A percentile compares a stretch with the other conserved stretches of the same genome.
phyloP scores from a whole-genome alignment of 2,113 vertebrate species.

The Phoenicopterus ruber region DNA sequence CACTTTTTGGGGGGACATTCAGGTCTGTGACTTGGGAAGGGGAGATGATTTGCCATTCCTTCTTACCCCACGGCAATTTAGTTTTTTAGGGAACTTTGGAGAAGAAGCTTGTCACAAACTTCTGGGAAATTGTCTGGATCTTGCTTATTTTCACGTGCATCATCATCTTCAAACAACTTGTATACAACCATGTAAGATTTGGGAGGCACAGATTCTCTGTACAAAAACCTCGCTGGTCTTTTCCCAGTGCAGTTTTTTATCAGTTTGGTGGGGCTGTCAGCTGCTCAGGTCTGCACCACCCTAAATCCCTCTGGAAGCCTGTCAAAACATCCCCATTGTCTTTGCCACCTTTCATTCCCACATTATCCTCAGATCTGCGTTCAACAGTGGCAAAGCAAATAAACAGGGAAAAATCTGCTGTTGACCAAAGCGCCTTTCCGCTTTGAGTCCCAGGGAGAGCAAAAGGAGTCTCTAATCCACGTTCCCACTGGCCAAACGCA shows the following conservation, averaged over 20 bases:
- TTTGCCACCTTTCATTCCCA: conserved; percentile 33
- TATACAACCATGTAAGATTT: background rate
- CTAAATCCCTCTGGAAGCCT: conserved; percentile 20
- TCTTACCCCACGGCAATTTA: background rate
- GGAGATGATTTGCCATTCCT: background rate
- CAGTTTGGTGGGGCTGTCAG: background rate
- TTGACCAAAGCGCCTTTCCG: background rate
- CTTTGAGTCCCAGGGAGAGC: background rate
- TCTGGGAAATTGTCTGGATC: background rate
- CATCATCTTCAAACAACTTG: background rate
- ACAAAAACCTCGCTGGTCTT: background rate
- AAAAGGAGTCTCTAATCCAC: background rate
- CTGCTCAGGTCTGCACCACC: conserved; percentile 2
- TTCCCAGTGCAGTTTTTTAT: background rate
- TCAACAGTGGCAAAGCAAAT: conserved; percentile 47
- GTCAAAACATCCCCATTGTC: conserved; percentile 53
- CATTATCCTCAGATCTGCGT: background rate
- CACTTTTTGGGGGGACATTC: background rate
- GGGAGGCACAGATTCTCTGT: background rate
- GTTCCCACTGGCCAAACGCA: background rate
- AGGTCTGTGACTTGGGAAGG: background rate
- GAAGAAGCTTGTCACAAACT: background rate
- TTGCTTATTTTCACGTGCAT: background rate
- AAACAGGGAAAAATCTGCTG: conserved; percentile 25
- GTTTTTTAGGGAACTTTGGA: background rate